phyloP scores from a whole-genome alignment of 2,888 invertebrate genomes.

The Platynereis dumerilii region DNA sequence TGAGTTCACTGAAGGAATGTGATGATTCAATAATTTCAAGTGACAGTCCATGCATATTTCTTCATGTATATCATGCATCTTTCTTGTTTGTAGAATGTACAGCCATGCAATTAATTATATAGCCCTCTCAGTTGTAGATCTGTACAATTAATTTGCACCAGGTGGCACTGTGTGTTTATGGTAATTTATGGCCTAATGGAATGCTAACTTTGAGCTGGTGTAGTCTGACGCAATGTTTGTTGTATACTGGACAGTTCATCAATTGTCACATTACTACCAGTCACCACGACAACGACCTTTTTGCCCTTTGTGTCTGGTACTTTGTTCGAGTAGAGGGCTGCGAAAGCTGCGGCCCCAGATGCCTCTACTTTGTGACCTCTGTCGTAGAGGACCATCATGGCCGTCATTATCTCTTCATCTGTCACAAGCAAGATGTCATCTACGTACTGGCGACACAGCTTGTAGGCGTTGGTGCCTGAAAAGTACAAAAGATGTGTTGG shows the following conservation, averaged over 20 bases:
- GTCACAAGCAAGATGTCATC: conserved; percentile 57
- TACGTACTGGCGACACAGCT: conserved; percentile 48
- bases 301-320: conserved; percentile 51
- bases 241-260: conserved; percentile 38
- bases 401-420: conserved; percentile 52
- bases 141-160: too few relatives aligned
- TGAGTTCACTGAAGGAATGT: too few relatives aligned
- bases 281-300: conserved; percentile 54
- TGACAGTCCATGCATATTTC: too few relatives aligned
- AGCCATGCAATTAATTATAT: too few relatives aligned
- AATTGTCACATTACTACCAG: conserved; percentile 55
- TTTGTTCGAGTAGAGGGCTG: conserved; percentile 49
- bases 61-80: too few relatives aligned
- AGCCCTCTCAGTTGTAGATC: too few relatives aligned
- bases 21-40: too few relatives aligned
- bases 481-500: conserved; percentile 6
- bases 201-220: too few relatives aligned
- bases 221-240: too few relatives aligned
- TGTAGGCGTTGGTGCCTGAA: conserved; percentile 49
- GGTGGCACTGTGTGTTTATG: too few relatives aligned
- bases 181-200: too few relatives aligned
- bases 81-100: too few relatives aligned
- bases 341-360: conserved; percentile 53
- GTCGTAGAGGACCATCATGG: conserved; percentile 46
- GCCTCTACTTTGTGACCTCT: conserved; percentile 57